Evolutionary conservation across 2,797 vertebrate genomes (phyloP), one percentile per base, ranked within the genome.

Genomic region (Adrianichthys oophorus): DNA sequence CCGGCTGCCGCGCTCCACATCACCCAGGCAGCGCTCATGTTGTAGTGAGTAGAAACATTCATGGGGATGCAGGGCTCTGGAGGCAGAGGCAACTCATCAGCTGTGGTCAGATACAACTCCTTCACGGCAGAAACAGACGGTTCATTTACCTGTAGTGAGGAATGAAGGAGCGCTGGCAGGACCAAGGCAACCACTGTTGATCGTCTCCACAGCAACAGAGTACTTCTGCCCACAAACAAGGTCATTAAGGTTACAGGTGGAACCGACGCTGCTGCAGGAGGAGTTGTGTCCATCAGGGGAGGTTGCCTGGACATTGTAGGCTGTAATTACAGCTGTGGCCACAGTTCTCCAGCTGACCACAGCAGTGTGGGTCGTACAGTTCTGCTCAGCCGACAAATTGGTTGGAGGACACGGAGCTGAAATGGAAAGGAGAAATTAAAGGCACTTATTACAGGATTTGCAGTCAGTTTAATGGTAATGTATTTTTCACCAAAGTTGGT

Each of bases 181-280:
- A 14, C 90, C 85, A 0, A 70, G 55, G 49, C 90, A 93, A n/a
- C 74, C 72, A 0, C 60, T 65, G 4, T 81, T 42, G 57, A 87
- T 78, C 1, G 82, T 72, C 46, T 83, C 72, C 26, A 90, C 88
- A 21, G 76, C 56, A 13, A 90, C 83, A 10, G 73, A 81, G 79
- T 92, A 93, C 12, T 79, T 61, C 60, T 88, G 83, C 43, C 92
- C 89, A 68, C 92, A 93, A 43, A 68, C 44, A 68, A 93, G 80
- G 60, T 68, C 37, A 16, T 45, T 41, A 19, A 91, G 82, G 53
- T 44, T 5, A 61, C 91, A 93, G 8, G 19, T 72, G 3, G 84
- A 73, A 29, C 66, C 68, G 32, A 68, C 79, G 18, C 47, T 46
- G 48, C 74, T 91, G 65, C 91, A 92, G 58, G 82, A 78, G 4